phyloP scores from a whole-genome alignment of 2,113 vertebrate species.

The Recurvirostra avosetta region DNA sequence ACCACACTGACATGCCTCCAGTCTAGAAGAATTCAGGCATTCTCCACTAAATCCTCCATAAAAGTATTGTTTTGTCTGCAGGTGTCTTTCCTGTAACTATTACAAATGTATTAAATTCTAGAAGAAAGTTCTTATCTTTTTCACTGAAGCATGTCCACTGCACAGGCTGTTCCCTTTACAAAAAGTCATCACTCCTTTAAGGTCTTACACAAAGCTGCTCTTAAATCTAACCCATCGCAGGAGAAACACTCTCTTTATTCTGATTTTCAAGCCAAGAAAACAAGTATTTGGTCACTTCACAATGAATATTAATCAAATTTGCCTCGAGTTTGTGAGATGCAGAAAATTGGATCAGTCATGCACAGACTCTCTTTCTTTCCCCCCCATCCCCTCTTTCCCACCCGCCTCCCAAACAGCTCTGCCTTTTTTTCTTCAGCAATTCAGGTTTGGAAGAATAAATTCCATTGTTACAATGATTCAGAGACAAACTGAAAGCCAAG shows the following conservation, averaged over 20 bases:
- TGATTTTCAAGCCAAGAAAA: neutral
- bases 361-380: neutral
- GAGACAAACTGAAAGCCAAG: constrained; percentile 49
- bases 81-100: neutral
- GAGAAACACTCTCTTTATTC: neutral
- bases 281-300: neutral
- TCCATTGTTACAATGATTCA: constrained; percentile 47
- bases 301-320: neutral
- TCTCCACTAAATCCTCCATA: neutral
- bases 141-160: neutral
- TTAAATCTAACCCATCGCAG: neutral
- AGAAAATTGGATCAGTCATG: neutral
- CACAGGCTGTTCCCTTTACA: neutral
- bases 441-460: constrained; percentile 46
- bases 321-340: neutral
- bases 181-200: neutral
- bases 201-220: neutral
- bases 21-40: neutral
- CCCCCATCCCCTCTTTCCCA: neutral
- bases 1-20: neutral
- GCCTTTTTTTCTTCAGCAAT: neutral
- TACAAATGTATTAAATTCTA: neutral
- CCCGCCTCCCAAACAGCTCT: neutral
- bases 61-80: neutral
- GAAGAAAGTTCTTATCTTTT: neutral